These are phyloP conservation scores for Drosophila hamatofila DNA, from an alignment of 2,888 invertebrate genomes.

Conservation along the genomic window DNA sequence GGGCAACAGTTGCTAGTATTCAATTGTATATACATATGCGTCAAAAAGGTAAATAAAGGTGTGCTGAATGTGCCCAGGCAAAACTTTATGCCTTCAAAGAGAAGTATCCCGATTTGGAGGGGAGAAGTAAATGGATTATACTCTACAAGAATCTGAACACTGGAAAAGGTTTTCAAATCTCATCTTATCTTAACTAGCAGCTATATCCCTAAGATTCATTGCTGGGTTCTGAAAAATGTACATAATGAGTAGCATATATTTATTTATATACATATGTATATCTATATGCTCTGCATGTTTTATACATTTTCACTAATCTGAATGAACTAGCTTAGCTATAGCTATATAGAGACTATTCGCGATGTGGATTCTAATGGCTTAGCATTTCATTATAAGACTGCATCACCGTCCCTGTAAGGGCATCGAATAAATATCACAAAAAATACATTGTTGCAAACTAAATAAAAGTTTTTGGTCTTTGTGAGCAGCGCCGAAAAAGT, in stretches of 20 bases:
- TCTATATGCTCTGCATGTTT: neutral
- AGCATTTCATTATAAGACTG: neutral
- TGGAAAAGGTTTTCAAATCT: too few species aligned
- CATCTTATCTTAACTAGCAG: too few species aligned
- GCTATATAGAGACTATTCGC: neutral
- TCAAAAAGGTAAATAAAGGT: neutral
- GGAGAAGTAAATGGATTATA: neutral
- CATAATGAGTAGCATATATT: too few species aligned
- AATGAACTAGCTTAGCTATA: neutral
- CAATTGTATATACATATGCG: neutral
- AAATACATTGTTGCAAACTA: constrained; percentile 25
- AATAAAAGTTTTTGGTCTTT: constrained; percentile 35
- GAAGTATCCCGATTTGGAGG: too few species aligned
- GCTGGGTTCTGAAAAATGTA: too few species aligned
- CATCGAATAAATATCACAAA: constrained; percentile 4
- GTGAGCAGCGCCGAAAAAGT: constrained; percentile 39
- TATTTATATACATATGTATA: neutral
- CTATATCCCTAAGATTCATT: too few species aligned
- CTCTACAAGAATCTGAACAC: neutral
- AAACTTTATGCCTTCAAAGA: too few species aligned
- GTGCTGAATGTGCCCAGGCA: too few species aligned
- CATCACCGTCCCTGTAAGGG: neutral
- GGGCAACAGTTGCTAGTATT: neutral
- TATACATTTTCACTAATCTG: neutral
- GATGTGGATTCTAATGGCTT: neutral